Evolutionary conservation across 2,888 invertebrate species (phyloP).

Genomic region (Criorhina ranunculi): DNA sequence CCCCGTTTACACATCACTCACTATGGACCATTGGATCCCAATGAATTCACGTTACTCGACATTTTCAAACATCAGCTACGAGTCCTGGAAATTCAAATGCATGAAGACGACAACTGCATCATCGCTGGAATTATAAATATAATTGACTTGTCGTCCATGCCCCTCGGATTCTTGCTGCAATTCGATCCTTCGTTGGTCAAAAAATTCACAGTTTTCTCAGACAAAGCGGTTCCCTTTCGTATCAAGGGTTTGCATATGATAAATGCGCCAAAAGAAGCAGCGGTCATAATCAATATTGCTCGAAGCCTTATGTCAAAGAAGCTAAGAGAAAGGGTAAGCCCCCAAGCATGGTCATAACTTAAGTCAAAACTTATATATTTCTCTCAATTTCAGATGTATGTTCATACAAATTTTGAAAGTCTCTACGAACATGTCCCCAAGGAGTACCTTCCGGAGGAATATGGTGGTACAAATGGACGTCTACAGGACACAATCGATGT

Average conservation of each 20-base stretch:
- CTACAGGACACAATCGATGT: slow-evolving; percentile 80
- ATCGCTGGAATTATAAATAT: slow-evolving; percentile 85
- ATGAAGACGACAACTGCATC: slow-evolving; percentile 86
- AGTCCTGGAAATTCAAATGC: slow-evolving; percentile 86
- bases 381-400: slow-evolving; percentile 84
- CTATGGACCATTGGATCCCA: slow-evolving; percentile 83
- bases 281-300: slow-evolving; percentile 85
- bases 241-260: slow-evolving; percentile 86
- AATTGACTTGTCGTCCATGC: slow-evolving; percentile 85
- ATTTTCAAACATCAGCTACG: slow-evolving; percentile 86
- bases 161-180: slow-evolving; percentile 85
- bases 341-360: slow-evolving; percentile 78
- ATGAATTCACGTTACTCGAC: slow-evolving; percentile 83
- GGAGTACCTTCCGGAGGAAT: slow-evolving; percentile 87
- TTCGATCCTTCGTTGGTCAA: slow-evolving; percentile 85
- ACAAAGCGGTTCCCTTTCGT: slow-evolving; percentile 86
- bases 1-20: slow-evolving; percentile 85
- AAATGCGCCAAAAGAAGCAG: slow-evolving; percentile 85
- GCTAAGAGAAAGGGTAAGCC: slow-evolving; percentile 86
- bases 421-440: slow-evolving; percentile 85
- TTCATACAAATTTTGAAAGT: slow-evolving; percentile 83
- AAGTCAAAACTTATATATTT: not conserved
- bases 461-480: slow-evolving; percentile 87
- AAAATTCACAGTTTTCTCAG: slow-evolving; percentile 85
- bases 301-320: slow-evolving; percentile 86